Evolutionary conservation across 1,140 invertebrate species (phyloP), one percentile per base, ranked within the genome.

Genomic region (Tetraneura akinire): DNA sequence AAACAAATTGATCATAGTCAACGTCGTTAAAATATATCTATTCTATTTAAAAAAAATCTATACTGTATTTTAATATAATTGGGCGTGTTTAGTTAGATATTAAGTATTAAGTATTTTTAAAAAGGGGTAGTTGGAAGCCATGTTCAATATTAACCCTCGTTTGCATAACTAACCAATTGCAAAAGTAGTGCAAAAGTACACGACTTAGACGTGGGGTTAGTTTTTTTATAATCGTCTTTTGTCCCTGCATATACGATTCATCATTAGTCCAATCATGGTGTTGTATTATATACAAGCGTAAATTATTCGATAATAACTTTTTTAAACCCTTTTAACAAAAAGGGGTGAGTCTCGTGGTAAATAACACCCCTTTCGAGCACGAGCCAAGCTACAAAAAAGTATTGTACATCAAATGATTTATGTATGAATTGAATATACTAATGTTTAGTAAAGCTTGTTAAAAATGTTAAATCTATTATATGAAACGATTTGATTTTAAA

Each of bases 101-200:
- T 26, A 9, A 10, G 16, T 11, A 71, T 71, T 71, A 23, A 71
- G 16, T 3, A 55, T 21, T 55, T 78, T 78, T 45, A 78, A 78
- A 78, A 78, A 62, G 55, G 62, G 74, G 74, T 78, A 78, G 53
- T 47, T 16, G 68, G 68, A 51, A 71, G 45, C 74, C 53, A 76
- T 76, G 32, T 57, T 78, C 53, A 26, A 14, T 26, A 13, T 37
- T 6, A 71, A 78, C 74, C 74, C 74, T 78, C 29, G 53, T 78
- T 78, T 78, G 74, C 74, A 78, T 78, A 78, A 78, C 74, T 78
- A 78, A 78, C 74, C 74, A 78, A 78, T 78, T 78, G 74, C 74
- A 42, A 78, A 62, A 37, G 32, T 37, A 37, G 32, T 78, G 74
- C 74, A 42, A 78, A 62, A 45, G 37, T 78, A 47, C 74, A 29